Base-by-base conservation (phyloP, 2,797 vertebrate species). In the Ctenosaura bakeri region DNA sequence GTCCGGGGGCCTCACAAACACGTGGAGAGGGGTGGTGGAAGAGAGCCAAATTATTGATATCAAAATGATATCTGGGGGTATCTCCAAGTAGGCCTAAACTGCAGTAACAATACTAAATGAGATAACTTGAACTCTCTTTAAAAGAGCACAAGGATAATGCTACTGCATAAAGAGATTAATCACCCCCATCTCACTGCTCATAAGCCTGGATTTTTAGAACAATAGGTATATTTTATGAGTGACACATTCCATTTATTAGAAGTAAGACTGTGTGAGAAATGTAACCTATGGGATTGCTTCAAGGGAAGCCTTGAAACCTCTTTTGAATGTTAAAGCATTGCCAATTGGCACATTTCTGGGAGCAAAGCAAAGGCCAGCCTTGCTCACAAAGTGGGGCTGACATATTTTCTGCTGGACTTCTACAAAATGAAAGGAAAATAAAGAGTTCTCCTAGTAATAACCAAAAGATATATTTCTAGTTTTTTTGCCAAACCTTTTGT, bases 301-400 rank as follows among this genome's bases (percentile, higher is more conserved):
- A 74, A 7, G 1, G 20, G 54, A 89, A 83, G 29, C 35, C 83
- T 64, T 77, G 82, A 82, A 1, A 10, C 71, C 52, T 78, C 16
- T 71, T 88, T 32, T 38, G 32, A 88, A 88, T 77, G 18, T 1
- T 66, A 81, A 93, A 87, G 89, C 24, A 52, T 74, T 66, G n/a
- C n/a, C 0, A 1, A 0, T 85, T 10, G 50, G 12, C 1, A 46
- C 14, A 46, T 2, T 32, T 91, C 78, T 16, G 38, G 2, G 1
- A 54, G 46, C 74, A 79, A 9, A 22, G 52, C 83, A 16, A 35
- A 46, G 62, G 24, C 16, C 71, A 42, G 6, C 10, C 18, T 86
- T 76, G 10, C 50, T 86, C 50, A 35, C 73, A n/a, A 78, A 56
- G 16, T 78, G 54, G 22, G 54, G 73, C 69, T 26, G 50, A 73